Conservation (phyloP, 2,113 vertebrate genomes). For the Sinosuthora webbiana region DNA sequence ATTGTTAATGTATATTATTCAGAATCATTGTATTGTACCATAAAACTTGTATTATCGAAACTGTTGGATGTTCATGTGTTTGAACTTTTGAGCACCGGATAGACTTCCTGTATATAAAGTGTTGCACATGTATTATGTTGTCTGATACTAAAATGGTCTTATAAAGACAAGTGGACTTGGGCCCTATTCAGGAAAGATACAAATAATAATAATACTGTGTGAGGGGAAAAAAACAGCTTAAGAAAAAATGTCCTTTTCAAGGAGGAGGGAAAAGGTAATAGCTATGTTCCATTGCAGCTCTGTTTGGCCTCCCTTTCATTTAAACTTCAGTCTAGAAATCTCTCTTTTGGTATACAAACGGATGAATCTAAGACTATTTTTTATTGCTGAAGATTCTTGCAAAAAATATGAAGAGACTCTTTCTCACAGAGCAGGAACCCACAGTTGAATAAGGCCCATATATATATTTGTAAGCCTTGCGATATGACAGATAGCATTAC, state of each 20-base stretch:
- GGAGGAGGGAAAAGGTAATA: constrained; percentile 64
- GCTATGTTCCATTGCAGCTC: constrained; percentile 62
- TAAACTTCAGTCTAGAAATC: constrained; percentile 72
- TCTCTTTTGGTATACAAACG: constrained; percentile 78
- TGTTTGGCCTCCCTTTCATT: constrained; percentile 73
- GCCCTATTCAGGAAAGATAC: constrained; percentile 80
- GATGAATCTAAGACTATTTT: constrained; percentile 78
- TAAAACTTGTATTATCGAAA: constrained; percentile 84
- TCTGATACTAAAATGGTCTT: constrained; percentile 90
- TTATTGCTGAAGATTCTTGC: constrained; percentile 78
- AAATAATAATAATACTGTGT: constrained; percentile 63
- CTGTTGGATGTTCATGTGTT: constrained; percentile 86
- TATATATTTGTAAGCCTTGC: constrained; percentile 86
- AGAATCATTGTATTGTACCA: constrained; percentile 88
- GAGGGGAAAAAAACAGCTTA: constrained; percentile 60
- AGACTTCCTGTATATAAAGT: constrained; percentile 96
- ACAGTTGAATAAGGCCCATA: constrained; percentile 81
- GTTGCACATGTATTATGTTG: constrained; percentile 95
- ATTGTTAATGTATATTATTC: constrained; percentile 89
- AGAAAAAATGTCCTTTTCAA: constrained; percentile 62
- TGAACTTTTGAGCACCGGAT: constrained; percentile 86
- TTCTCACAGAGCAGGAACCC: constrained; percentile 73
- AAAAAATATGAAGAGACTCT: constrained; percentile 67
- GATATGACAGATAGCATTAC: constrained; percentile 87
- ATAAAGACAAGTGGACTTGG: constrained; percentile 86